A percentile compares a stretch with the other conserved stretches of the same genome.
phyloP scores from a whole-genome alignment of 2,888 invertebrate species.

The Agrypnus murinus region DNA sequence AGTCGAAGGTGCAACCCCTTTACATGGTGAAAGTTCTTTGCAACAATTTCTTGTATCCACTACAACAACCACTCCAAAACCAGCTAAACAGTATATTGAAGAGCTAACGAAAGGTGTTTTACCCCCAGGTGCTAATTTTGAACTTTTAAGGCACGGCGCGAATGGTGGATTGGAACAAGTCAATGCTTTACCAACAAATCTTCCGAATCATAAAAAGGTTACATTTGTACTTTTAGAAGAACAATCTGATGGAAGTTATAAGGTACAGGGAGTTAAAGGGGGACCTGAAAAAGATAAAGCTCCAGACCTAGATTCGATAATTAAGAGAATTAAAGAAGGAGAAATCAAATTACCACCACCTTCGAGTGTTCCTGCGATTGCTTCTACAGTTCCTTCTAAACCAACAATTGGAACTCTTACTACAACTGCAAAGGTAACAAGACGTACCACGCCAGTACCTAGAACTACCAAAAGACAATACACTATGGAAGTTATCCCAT shows the following conservation, averaged over 20 bases:
- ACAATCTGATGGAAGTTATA: slow-evolving; percentile 88
- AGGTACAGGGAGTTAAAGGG: slow-evolving; percentile 89
- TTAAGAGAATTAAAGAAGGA: slow-evolving; percentile 86
- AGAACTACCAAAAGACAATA: slow-evolving; percentile 15
- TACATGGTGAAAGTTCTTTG: slow-evolving; percentile 68
- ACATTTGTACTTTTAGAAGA: slow-evolving; percentile 91
- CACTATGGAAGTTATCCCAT: slow-evolving; percentile 46
- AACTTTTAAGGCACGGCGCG: slow-evolving; percentile 84
- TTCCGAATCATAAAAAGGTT: slow-evolving; percentile 84
- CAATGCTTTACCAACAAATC: slow-evolving; percentile 74
- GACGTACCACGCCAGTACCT: slow-evolving; percentile 56
- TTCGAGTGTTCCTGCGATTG: slow-evolving; percentile 55
- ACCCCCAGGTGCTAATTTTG: slow-evolving; percentile 86
- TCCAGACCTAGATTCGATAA: slow-evolving; percentile 85
- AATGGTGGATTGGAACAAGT: slow-evolving; percentile 84
- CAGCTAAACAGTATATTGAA: slow-evolving; percentile 81
- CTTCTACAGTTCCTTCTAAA: slow-evolving; percentile 12
- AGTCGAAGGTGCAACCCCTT: slow-evolving; percentile 71
- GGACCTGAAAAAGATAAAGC: slow-evolving; percentile 81
- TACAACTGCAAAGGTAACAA: slow-evolving; percentile 53
- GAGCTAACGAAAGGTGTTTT: slow-evolving; percentile 87
- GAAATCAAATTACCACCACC: slow-evolving; percentile 86
- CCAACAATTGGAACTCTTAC: slow-evolving; percentile 29
- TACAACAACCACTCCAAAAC: slow-evolving; percentile 74
- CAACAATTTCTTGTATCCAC: slow-evolving; percentile 64